Base-by-base conservation (phyloP, 2,113 vertebrate species). In the Tyrannus savana region DNA sequence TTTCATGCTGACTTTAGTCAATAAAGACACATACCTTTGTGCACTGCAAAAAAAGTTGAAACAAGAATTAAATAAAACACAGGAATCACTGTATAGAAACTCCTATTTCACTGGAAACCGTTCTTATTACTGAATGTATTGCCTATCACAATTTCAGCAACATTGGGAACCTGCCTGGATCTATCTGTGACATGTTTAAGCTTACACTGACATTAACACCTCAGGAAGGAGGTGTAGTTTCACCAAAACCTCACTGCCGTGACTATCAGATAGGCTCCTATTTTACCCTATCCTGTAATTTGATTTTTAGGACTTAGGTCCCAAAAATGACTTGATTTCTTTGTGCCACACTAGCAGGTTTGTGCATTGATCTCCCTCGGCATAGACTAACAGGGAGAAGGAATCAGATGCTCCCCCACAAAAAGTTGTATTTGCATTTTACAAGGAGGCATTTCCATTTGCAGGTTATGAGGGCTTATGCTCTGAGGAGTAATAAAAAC, bases 1-100 rank as follows among this genome's bases (percentile, higher is more conserved):
- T 85, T 90, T 79, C 63, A 55, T 87, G 82, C 39, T 44, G 55
- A 49, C 24, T 93, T 86, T 67, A 59, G 71, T 78, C 22, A 84
- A 24, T 31, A 41, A 47, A 18, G 6, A 59, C 19, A 74, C 7
- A 52, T 3, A 42, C 6, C 8, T 25, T 35, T 5, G 6, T 47
- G 17, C 4, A 62, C 4, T 42, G 58, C n/a, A 59, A 85, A 41
- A 37, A 11, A 67, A 31, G 8, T n/a, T 19, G 42, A 64, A 87
- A 15, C 2, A n/a, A 77, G 12, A 82, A 93, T 19, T 41, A 64
- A 90, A 76, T 35, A 73, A 60, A 89, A 25, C 14, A 72, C 10
- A 67, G 8, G 8, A 75, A 46, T 37, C 9, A 5, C 13, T 62
- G 11, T 12, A 41, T 3, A 72, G 23, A 84, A 76, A 63, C 12